Evolutionary conservation across 2,888 invertebrate species (phyloP).

Genomic region (Pedicia rivosa): DNA sequence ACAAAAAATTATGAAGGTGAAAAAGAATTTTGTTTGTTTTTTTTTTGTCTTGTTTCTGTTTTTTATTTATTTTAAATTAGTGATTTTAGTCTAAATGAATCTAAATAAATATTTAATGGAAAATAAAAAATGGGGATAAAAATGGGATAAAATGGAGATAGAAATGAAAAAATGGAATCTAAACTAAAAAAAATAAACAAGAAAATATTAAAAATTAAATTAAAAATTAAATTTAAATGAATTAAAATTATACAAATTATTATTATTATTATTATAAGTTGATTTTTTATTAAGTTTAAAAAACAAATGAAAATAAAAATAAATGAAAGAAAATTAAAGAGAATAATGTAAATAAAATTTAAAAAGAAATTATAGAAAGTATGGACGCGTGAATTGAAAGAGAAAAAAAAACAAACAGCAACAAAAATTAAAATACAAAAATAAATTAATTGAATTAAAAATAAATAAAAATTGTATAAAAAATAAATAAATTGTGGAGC

Average conservation of each 20-base stretch:
- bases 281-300: slow-evolving; percentile 3
- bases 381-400: too few relatives aligned
- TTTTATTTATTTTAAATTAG: background rate
- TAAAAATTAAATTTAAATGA: background rate
- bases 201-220: background rate
- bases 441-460: slow-evolving; percentile 3
- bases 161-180: slow-evolving; percentile 3
- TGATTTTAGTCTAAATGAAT: background rate
- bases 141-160: too few relatives aligned
- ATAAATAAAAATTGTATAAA: background rate
- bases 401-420: too few relatives aligned
- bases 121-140: slow-evolving; percentile 4
- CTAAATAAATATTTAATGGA: background rate
- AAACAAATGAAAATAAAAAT: background rate
- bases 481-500: background rate
- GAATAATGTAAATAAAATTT: slow-evolving; percentile 3
- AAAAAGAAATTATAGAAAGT: too few relatives aligned
- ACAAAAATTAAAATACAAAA: too few relatives aligned
- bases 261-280: background rate
- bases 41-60: background rate
- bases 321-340: background rate
- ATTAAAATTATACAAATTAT: too few relatives aligned
- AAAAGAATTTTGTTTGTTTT: too few relatives aligned
- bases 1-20: too few relatives aligned
- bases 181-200: slow-evolving; percentile 3